These are phyloP conservation scores for Pseudomyrmex concolor DNA, from an alignment of 1,140 invertebrate genomes.

Conservation along the genomic window DNA sequence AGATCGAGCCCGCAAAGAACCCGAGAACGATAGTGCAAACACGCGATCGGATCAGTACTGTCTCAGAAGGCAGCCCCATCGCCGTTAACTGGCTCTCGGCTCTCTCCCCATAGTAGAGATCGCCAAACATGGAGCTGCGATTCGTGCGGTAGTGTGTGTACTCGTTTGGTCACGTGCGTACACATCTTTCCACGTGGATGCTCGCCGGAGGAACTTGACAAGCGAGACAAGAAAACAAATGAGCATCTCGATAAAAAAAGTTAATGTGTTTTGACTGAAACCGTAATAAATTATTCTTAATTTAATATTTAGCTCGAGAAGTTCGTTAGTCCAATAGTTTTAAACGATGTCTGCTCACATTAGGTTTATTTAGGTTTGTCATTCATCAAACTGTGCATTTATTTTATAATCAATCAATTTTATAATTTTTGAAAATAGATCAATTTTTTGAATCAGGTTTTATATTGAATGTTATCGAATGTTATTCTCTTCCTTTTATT, in stretches of 20 bases:
- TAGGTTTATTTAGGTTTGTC: neutral
- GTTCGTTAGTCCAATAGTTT: neutral
- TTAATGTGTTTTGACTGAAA: neutral
- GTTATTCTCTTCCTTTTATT: neutral
- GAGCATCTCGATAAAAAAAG: constrained; percentile 11
- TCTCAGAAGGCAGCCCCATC: constrained; percentile 62
- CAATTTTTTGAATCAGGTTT: neutral
- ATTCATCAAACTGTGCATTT: neutral
- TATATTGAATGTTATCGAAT: neutral
- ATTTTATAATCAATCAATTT: neutral
- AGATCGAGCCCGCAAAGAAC: neutral
- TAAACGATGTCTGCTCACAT: neutral
- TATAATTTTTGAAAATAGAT: neutral
- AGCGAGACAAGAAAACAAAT: constrained; percentile 56
- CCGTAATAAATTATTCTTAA: too few relatives aligned
- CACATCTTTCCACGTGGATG: constrained; percentile 65
- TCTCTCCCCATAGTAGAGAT: constrained; percentile 73
- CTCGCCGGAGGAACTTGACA: constrained; percentile 44
- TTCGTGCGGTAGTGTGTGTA: constrained; percentile 42
- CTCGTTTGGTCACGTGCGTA: constrained; percentile 63
- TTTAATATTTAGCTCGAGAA: neutral
- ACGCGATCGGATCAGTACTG: constrained; percentile 70
- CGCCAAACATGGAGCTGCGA: constrained; percentile 75
- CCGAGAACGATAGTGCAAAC: constrained; percentile 56
- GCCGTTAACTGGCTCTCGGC: constrained; percentile 60